Conservation (phyloP, 2,113 vertebrate genomes). For the Sphyrna mokarran region DNA sequence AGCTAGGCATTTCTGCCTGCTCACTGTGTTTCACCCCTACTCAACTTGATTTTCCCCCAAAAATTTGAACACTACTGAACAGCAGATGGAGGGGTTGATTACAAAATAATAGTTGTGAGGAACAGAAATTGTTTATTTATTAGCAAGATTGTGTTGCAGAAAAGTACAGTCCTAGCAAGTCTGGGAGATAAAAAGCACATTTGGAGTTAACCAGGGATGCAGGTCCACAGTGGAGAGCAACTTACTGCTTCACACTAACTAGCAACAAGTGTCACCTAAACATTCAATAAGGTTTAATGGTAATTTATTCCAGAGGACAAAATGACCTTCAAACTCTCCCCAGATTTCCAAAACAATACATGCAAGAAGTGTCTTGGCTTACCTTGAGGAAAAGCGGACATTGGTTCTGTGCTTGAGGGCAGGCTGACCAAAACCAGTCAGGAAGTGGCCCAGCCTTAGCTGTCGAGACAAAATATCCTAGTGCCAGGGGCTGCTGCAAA, state of each 20-base stretch:
- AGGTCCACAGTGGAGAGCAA: not conserved
- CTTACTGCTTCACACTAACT: not conserved
- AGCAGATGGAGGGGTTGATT: not conserved
- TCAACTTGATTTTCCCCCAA: not conserved
- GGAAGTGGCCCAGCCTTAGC: constrained; percentile 97
- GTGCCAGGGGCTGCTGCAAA: constrained; percentile 94
- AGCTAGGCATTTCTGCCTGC: not conserved
- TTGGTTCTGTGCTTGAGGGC: constrained; percentile 97
- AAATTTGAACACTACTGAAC: not conserved
- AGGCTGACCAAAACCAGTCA: constrained; percentile 98
- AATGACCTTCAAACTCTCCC: not conserved
- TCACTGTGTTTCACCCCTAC: not conserved
- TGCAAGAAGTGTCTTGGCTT: constrained; percentile 22
- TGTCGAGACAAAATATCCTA: constrained; percentile 96
- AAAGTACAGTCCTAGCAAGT: not conserved
- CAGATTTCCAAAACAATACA: not conserved
- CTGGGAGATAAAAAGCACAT: not conserved
- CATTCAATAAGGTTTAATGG: not conserved
- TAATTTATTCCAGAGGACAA: not conserved
- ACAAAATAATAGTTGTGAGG: not conserved
- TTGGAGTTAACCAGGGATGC: not conserved
- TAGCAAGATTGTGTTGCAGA: no score
- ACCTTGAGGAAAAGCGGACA: constrained; percentile 89
- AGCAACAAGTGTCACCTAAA: not conserved
- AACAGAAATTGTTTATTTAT: not conserved